Evolutionary conservation across 2,797 vertebrate genomes (phyloP).

Genomic region (Thripadectes ignobilis): DNA sequence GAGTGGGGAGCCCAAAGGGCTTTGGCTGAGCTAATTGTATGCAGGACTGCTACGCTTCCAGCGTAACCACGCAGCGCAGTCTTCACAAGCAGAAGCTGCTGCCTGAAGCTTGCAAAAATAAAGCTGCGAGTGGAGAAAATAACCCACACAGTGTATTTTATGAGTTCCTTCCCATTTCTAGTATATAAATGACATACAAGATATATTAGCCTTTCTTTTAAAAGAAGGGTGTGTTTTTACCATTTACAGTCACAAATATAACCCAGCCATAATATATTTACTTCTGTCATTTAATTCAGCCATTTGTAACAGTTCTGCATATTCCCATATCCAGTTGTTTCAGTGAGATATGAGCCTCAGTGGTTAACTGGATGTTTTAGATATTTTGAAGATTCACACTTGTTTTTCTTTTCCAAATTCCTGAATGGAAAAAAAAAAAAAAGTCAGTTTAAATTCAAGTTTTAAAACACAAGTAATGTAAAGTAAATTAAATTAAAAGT

Average conservation of each 20-base stretch:
- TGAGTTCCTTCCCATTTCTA: conserved; percentile 16
- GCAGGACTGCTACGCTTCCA: background rate
- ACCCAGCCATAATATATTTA: background rate
- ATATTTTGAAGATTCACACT: background rate
- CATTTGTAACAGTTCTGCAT: background rate
- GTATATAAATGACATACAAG: background rate
- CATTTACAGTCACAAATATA: background rate
- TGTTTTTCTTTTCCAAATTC: background rate
- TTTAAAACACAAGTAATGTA: background rate
- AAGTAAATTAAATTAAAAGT: background rate
- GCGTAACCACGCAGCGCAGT: background rate
- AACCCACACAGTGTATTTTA: background rate
- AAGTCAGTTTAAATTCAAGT: background rate
- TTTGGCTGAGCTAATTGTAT: background rate
- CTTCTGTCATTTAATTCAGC: background rate
- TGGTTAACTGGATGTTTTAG: background rate
- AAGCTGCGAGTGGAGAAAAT: background rate
- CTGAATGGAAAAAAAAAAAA: background rate
- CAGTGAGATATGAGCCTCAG: background rate
- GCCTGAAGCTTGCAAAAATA: background rate
- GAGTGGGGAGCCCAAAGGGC: background rate
- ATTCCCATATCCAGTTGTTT: background rate
- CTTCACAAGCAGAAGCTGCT: background rate
- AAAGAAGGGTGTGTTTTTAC: background rate
- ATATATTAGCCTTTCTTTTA: background rate